Evolutionary conservation across 2,888 invertebrate species (phyloP).

Genomic region (Eristalinus sepulchralis): DNA sequence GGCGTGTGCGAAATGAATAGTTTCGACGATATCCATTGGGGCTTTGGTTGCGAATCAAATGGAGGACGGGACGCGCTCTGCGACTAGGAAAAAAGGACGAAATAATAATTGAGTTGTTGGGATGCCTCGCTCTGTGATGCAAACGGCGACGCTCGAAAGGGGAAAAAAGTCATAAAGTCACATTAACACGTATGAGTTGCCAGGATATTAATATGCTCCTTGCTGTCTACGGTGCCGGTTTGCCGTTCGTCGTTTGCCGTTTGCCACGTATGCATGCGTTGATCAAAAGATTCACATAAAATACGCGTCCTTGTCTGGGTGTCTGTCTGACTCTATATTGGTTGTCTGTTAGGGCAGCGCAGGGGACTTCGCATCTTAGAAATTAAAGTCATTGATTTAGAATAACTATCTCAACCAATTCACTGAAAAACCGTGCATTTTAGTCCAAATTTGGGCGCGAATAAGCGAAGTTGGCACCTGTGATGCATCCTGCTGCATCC

Average conservation of each 20-base stretch:
- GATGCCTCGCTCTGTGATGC: constrained; percentile 52
- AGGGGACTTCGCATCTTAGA: too few species aligned
- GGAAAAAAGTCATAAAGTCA: constrained; percentile 73
- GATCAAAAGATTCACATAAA: constrained; percentile 46
- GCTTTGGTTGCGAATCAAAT: constrained; percentile 20
- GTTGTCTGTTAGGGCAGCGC: constrained; percentile 13
- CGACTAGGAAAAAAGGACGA: constrained; percentile 16
- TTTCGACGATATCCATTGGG: constrained; percentile 51
- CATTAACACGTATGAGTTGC: constrained; percentile 74
- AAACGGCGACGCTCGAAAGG: not conserved
- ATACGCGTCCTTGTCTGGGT: constrained; percentile 19
- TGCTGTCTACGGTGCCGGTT: constrained; percentile 31
- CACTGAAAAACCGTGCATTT: too few species aligned
- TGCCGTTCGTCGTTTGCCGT: not conserved
- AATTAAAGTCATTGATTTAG: too few species aligned
- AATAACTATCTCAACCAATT: too few species aligned
- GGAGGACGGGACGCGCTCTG: constrained; percentile 6
- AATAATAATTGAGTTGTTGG: constrained; percentile 67
- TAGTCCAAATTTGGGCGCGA: too few species aligned
- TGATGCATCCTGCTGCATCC: constrained; percentile 40
- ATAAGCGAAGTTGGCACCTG: not conserved
- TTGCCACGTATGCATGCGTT: constrained; percentile 54
- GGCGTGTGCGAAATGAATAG: constrained; percentile 40
- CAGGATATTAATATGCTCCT: constrained; percentile 70
- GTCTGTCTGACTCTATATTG: constrained; percentile 8